Evolutionary conservation across 2,113 vertebrate genomes (phyloP), one percentile per base, ranked within the genome.

Genomic region (Acanthisitta chloris): DNA sequence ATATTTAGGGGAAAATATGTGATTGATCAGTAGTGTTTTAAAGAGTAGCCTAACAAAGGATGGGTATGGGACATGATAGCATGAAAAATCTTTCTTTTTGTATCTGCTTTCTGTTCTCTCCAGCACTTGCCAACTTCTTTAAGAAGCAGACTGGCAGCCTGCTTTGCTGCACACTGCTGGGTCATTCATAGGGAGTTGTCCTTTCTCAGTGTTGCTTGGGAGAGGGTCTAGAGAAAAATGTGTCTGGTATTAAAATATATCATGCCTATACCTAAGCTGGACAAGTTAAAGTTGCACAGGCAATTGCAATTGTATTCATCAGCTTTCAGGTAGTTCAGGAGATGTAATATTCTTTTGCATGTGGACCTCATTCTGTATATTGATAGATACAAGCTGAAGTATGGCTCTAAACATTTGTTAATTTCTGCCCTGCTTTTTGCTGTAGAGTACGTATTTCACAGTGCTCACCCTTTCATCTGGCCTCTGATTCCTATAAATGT

Each of bases 141-240:
- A 40, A 66, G 14, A 21, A 62, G 74, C 31, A 61, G 31, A 21
- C 38, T 0, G 2, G 18, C 64, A 84, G 36, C 18, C 17, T 33
- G 20, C 61, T 58, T 49, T 81, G 31, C 69, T 58, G 64, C 7
- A 0, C 0, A 5, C 33, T 34, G 26, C 0, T 3, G n/a, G 23
- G 43, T 82, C 0, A 0, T 74, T 70, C 17, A 14, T 16, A 6
- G 40, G n/a, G 13, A 0, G 0, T 17, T 2, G 18, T 62, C 51
- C 64, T 12, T 71, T 61, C 43, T 54, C 29, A 26, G 33, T 3
- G 14, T 51, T 71, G 25, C 2, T 1, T 4, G 34, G 74, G 38
- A 24, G 21, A 46, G 11, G 7, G 17, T 31, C 49, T 62, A 8
- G 45, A 78, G 73, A 45, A 52, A 65, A 49, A 17, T 18, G 18